Percentiles rank a stretch among this genome's conserved stretches.
phyloP scores from a whole-genome alignment of 2,797 vertebrate species.

The Scarus forsteni region DNA sequence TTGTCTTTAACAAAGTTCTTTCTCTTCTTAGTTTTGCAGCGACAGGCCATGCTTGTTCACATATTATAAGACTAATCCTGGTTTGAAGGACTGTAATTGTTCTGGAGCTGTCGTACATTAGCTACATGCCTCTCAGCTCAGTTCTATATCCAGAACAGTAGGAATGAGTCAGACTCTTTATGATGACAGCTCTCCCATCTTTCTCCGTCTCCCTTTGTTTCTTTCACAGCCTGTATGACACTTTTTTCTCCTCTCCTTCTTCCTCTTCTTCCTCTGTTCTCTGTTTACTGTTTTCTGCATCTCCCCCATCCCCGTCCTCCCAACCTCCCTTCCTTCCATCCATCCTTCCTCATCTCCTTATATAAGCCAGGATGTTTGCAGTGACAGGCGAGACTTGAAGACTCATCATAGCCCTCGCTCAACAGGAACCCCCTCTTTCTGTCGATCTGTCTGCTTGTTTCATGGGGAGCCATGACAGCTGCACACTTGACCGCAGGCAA shows the following conservation, averaged over 20 bases:
- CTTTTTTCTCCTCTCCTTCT: conserved; percentile 13
- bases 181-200: conserved; percentile 66
- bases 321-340: conserved; percentile 19
- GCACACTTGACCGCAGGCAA: conserved; percentile 61
- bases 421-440: conserved; percentile 54
- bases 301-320: neutral
- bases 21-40: conserved; percentile 18
- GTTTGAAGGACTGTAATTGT: conserved; percentile 76
- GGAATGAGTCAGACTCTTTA: conserved; percentile 76
- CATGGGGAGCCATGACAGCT: conserved; percentile 66
- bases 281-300: conserved; percentile 40
- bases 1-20: conserved; percentile 40
- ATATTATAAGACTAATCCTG: conserved; percentile 63
- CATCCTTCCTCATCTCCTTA: conserved; percentile 50
- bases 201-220: conserved; percentile 52
- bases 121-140: conserved; percentile 70
- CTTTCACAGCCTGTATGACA: conserved; percentile 53
- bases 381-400: conserved; percentile 56
- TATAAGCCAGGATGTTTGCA: conserved; percentile 52
- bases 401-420: conserved; percentile 50
- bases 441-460: conserved; percentile 65
- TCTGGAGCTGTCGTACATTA: conserved; percentile 72
- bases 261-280: conserved; percentile 7
- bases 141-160: conserved; percentile 73
- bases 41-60: conserved; percentile 22